Evolutionary conservation across 2,797 vertebrate genomes (phyloP).

Genomic region (Gymnoscopelus braueri): DNA sequence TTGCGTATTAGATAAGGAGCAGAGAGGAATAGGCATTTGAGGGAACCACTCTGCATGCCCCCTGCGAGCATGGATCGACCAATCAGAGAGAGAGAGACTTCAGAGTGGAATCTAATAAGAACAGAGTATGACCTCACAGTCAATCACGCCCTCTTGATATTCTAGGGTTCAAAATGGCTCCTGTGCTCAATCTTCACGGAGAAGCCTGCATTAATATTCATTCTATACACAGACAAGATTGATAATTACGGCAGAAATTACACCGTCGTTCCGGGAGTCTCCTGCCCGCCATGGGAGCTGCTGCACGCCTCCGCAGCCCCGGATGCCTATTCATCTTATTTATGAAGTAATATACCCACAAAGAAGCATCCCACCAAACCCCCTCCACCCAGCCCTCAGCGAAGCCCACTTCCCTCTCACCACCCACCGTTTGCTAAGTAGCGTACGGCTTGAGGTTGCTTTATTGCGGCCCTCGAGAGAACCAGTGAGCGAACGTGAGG

Average conservation of each 20-base stretch:
- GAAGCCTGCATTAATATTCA: slow-evolving; percentile 69
- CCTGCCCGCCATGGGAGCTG: slow-evolving; percentile 32
- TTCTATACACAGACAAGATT: slow-evolving; percentile 75
- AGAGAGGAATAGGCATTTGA: slow-evolving; percentile 36
- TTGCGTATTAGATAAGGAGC: slow-evolving; percentile 52
- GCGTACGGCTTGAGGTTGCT: slow-evolving; percentile 18
- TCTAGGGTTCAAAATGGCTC: slow-evolving; percentile 49
- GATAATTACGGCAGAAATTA: slow-evolving; percentile 70
- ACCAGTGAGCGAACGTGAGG: too few species aligned
- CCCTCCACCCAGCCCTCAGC: background rate
- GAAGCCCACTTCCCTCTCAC: background rate
- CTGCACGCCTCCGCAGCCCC: slow-evolving; percentile 30
- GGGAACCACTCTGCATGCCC: slow-evolving; percentile 28
- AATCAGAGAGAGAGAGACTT: slow-evolving; percentile 30
- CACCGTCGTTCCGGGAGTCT: slow-evolving; percentile 40
- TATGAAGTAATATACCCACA: slow-evolving; percentile 32
- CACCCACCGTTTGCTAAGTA: slow-evolving; percentile 16
- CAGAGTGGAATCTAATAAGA: slow-evolving; percentile 62
- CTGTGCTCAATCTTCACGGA: slow-evolving; percentile 41
- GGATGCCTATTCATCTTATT: slow-evolving; percentile 61
- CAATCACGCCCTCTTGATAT: slow-evolving; percentile 57
- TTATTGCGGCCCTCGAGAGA: too few species aligned
- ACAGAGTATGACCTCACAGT: slow-evolving; percentile 55
- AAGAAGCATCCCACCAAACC: slow-evolving; percentile 2
- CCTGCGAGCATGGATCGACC: slow-evolving; percentile 9